These are phyloP conservation scores for Ovibos moschatus DNA, from an alignment of 2,113 vertebrate species.

Conservation along the genomic window DNA sequence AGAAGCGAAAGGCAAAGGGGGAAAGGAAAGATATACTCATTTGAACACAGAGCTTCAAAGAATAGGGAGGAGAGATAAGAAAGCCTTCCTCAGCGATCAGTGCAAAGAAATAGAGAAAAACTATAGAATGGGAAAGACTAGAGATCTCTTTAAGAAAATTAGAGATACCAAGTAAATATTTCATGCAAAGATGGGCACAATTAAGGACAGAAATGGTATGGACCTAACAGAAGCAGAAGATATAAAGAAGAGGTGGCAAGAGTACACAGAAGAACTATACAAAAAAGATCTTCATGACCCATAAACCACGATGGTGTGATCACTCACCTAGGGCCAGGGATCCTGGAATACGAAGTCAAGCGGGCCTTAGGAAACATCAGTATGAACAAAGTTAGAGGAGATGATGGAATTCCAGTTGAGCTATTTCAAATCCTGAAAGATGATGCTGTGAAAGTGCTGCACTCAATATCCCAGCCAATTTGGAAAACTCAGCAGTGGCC, in stretches of 20 bases:
- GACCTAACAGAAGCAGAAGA: background rate
- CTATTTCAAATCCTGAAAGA: background rate
- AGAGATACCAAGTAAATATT: background rate
- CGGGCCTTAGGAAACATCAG: background rate
- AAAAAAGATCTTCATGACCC: background rate
- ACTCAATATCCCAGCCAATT: background rate
- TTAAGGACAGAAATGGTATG: background rate
- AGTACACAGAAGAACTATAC: background rate
- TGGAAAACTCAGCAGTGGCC: background rate
- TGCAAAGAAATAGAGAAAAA: background rate
- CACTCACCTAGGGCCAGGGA: background rate
- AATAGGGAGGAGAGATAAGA: background rate
- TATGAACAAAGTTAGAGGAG: background rate
- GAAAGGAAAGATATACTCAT: background rate
- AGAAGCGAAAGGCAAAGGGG: background rate
- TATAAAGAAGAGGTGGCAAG: background rate
- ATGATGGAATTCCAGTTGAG: background rate
- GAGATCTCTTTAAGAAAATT: background rate
- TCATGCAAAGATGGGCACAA: background rate
- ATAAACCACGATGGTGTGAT: background rate
- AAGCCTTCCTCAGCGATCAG: background rate
- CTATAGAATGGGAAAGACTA: background rate
- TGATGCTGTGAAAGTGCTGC: background rate
- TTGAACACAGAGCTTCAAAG: background rate
- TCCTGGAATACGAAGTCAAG: background rate